Base-by-base conservation (phyloP, 23 tunicate species). In the Halocynthia aurantium region DNA sequence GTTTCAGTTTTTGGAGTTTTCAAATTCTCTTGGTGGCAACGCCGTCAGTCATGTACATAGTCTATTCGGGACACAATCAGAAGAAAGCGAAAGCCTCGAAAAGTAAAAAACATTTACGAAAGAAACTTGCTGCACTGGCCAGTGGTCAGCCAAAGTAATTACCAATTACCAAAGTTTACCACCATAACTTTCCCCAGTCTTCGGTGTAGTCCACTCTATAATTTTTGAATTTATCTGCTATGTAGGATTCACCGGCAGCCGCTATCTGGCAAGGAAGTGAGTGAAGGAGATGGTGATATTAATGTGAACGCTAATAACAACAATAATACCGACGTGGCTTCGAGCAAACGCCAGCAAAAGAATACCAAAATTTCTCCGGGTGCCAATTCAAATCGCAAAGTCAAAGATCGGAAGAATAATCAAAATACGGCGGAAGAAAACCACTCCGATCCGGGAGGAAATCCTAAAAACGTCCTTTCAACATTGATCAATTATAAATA, bases 1-100 rank as follows among this genome's bases (percentile, higher is more conserved):
- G 9, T 77, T 57, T 11, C 65, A 93, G 98, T 57, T 96, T 96
- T 73, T 96, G 99, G 99, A 90, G 97, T 55, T 96, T 96, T 62
- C 93, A 96, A 76, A 96, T 96, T n/a, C 81, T 96, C n/a, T 80
- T 92, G 53, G 96, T 92, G 22, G 93, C 99, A 31, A 96, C 96
- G 49, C 99, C 99, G 5, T 85, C 96, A 5, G 96, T 96, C 40
- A 89, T 96, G 83, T 96, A 83, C 56, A 86, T 90, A 62, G 84
- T 96, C 20, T 96, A 89, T 53, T 89, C 96, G 10, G 99, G 95
- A 0, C 99, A 96, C 71, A 81, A 87, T 57, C 50, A 86, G 9
- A 92, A 86, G 31, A 40, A 70, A 20, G 75, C 84, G 52, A 82
- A 85, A 51, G 68, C 75, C 8, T 22, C 60, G 0, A 74, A 74